Base-by-base conservation (phyloP, 1,140 invertebrate species). In the Schmidtea mediterranea region DNA sequence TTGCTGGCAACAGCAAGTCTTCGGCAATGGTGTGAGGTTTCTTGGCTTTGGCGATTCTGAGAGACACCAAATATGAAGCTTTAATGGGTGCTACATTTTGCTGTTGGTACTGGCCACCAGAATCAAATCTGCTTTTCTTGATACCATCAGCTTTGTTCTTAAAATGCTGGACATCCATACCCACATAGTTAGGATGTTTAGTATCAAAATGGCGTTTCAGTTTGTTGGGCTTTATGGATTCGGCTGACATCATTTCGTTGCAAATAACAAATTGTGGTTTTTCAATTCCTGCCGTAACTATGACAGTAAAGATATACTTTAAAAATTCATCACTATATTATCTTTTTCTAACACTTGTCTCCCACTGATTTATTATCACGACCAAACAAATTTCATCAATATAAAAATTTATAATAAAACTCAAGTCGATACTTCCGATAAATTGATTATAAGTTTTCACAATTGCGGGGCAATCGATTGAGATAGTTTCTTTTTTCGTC, bases 1-100 rank as follows among this genome's bases (percentile, higher is more conserved):
- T 51, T 51, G 57, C 56, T 49, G 58, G 56, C 54, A 63, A 39
- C 53, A 63, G 58, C 51, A 60, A 52, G 43, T 62, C 37, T 50
- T 62, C 56, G 52, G 58, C 59, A 52, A 62, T 61, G 41, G 55
- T 61, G 52, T 61, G 56, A 49, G 54, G 53, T 57, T 62, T 60
- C 53, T 54, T 56, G 51, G 50, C 51, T 56, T 61, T 58, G 45
- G 60, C 55, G 12, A 57, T 51, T 53, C 16, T 49, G 43, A 41
- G 54, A 2, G 46, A 37, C 43, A 53, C 50, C 43, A 43, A 39
- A 51, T 52, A 55, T 16, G 53, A 55, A 24, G 51, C 51, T 43
- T 46, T 40, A 23, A 46, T 22, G 23, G 13, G 5, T 47, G 48
- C 48, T 47, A 2, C 40, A 10, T 37, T 51, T 47, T 45, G 39